Conservation (phyloP, 2,113 vertebrate genomes). For the Alosa alosa region DNA sequence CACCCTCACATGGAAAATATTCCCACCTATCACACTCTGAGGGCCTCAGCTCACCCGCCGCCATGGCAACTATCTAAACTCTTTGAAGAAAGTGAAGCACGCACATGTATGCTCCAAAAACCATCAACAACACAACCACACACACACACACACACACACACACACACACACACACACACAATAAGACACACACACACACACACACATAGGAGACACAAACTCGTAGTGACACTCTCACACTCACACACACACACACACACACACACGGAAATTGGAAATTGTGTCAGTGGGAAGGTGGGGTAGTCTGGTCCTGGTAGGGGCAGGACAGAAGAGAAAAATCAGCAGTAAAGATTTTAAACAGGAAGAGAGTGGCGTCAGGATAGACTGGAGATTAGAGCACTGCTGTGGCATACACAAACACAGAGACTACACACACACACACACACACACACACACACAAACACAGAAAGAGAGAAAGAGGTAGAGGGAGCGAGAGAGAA, state of each 20-base stretch:
- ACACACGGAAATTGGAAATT: constrained; percentile 43
- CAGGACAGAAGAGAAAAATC: constrained; percentile 80
- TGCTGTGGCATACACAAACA: constrained; percentile 83
- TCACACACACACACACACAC: constrained; percentile 6
- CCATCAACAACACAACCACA: neutral
- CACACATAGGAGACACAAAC: neutral
- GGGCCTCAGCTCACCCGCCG: constrained; percentile 49
- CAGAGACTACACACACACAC: constrained; percentile 38
- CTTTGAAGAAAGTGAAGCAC: constrained; percentile 61
- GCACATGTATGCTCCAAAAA: neutral
- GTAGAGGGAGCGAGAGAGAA: too few relatives aligned
- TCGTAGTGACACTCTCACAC: constrained; percentile 6
- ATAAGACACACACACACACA: neutral
- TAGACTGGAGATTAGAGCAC: constrained; percentile 84
- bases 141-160: constrained; percentile 9
- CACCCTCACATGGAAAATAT: constrained; percentile 36
- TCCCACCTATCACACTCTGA: constrained; percentile 46
- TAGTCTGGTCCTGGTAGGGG: constrained; percentile 67
- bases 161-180: constrained; percentile 15
- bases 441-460: neutral
- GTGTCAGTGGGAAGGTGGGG: constrained; percentile 33
- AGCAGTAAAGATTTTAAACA: constrained; percentile 93
- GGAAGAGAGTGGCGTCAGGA: constrained; percentile 94
- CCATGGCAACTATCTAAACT: constrained; percentile 66
- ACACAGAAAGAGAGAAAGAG: too few relatives aligned